Evolutionary conservation across 2,113 vertebrate species (phyloP).

Genomic region (Micronycteris hirsuta): DNA sequence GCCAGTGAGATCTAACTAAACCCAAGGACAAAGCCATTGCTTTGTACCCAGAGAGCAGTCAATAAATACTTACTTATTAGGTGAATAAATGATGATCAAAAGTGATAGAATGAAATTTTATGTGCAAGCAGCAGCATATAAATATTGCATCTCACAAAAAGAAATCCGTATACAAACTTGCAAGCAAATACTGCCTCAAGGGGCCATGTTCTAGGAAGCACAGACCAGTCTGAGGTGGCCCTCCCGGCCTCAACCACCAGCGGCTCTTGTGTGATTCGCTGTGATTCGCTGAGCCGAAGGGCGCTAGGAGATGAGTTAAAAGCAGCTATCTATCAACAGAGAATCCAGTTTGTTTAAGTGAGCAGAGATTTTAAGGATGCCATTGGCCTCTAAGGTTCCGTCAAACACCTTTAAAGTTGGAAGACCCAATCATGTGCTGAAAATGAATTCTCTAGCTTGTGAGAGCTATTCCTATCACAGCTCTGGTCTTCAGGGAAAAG

Average conservation of each 20-base stretch:
- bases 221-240: not conserved
- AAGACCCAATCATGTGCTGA: not conserved
- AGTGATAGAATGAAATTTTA: not conserved
- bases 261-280: not conserved
- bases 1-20: not conserved
- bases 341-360: not conserved
- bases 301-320: not conserved
- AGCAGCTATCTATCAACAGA: not conserved
- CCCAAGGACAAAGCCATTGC: not conserved
- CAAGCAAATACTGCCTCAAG: not conserved
- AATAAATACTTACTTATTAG: not conserved
- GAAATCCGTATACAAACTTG: not conserved
- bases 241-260: not conserved
- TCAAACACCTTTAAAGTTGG: not conserved
- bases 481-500: not conserved
- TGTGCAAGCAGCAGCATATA: not conserved
- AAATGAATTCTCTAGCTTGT: not conserved
- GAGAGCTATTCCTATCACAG: not conserved
- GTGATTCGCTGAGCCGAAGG: not conserved
- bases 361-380: not conserved
- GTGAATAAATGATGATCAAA: not conserved
- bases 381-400: not conserved
- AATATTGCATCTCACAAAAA: not conserved
- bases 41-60: not conserved
- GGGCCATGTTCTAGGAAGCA: not conserved